Evolutionary conservation across 2,113 vertebrate genomes (phyloP), one percentile per base, ranked within the genome.

Genomic region (Brachyistius frenatus): DNA sequence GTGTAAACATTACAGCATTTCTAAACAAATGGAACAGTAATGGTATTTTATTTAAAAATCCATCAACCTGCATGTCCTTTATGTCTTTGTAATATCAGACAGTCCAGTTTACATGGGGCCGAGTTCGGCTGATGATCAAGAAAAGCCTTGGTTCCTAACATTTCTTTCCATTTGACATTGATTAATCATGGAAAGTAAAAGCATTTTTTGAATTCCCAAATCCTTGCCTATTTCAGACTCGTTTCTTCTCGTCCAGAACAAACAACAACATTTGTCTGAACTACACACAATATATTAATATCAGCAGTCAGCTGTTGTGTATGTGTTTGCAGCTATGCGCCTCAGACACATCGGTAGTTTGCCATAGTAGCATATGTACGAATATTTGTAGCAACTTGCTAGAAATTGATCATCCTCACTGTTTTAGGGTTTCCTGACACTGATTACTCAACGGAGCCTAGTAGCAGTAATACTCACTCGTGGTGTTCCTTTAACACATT

Each of bases 121-220:
- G 66, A 33, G 16, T 74, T 69, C 58, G 56, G 15, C 41, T 46
- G 31, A 73, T n/a, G 41, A 44, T 11, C 10, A 11, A 11, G 41
- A 44, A 44, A n/a, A 49, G 11, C 11, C 23, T 64, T 50, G 5
- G 3, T 35, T 73, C 14, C 15, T 14, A 33, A 53, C 5, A 23
- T 23, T 23, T 11, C 5, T n/a, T 11, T 30, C 11, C 30, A 16
- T 64, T 55, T 56, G 1, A 23, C 61, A 32, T 53, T 67, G 55
- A 67, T 77, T 49, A 9, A 36, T 77, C 52, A 6, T 57, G 14
- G 44, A 0, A 56, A 8, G 23, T 56, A 4, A 69, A 7, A 44
- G 37, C 30, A 56, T 9, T 56, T 52, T 67, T 54, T 31, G 8
- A 46, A 54, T 57, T 13, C 5, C 32, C 13, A 10, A 30, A 44